Conservation (phyloP, 1,140 invertebrate species). For the Olivierus martensii region DNA sequence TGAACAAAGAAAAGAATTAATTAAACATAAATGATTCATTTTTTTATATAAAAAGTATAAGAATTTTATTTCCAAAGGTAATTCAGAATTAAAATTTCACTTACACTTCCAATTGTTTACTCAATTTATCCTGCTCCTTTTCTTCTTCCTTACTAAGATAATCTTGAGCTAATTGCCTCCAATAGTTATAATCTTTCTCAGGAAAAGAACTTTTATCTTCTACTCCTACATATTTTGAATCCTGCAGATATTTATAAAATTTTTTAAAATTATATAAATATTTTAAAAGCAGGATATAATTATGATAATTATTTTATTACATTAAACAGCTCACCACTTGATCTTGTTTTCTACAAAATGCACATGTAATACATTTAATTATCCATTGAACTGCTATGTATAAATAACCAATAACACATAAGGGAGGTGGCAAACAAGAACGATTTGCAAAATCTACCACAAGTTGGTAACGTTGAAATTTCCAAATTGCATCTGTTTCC, state of each 20-base stretch:
- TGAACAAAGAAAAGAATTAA: no score
- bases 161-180: constrained; percentile 23
- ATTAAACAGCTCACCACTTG: neutral
- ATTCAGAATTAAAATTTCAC: no score
- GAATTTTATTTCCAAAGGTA: no score
- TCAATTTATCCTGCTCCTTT: constrained; percentile 14
- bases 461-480: constrained; percentile 34
- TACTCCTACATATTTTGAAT: neutral
- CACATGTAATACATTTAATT: neutral
- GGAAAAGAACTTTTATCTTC: constrained; percentile 2
- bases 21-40: no score
- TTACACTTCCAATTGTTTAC: constrained; percentile 20
- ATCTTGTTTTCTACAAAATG: neutral
- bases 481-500: constrained; percentile 33
- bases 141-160: constrained; percentile 14
- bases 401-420: constrained; percentile 27
- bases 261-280: neutral
- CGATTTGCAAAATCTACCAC: constrained; percentile 35
- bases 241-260: neutral
- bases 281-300: neutral
- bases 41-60: no score
- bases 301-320: neutral
- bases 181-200: constrained; percentile 23
- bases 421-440: constrained; percentile 24
- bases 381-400: constrained; percentile 10